Base-by-base conservation (phyloP, 2,113 vertebrate genomes). In the Nicator chloris region DNA sequence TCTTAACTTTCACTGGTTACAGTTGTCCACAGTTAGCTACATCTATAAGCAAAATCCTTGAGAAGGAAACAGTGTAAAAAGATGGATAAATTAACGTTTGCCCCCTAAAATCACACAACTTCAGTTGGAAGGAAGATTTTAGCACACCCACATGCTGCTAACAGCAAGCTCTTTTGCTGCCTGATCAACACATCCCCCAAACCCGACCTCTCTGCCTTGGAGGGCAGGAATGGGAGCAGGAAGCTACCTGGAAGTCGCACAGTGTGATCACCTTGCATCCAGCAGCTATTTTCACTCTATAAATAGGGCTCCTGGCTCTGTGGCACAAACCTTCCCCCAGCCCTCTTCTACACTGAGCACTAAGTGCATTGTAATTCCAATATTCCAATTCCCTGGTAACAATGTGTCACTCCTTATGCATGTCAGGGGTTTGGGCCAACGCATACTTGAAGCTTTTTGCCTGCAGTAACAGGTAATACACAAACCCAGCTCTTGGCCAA, bases 401-500 rank as follows among this genome's bases (percentile, higher is more conserved):
- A 77, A 22, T 23, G 54, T 59, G 91, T 64, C 80, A 84, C 37
- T 85, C 47, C 60, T 60, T 15, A 42, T 70, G 20, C 8, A 64
- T 7, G 4, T 84, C 91, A 94, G 50, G 44, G 66, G 53, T 75
- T 83, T 50, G 35, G 82, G 71, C 72, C 79, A 93, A 73, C 19
- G 45, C 19, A 23, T 18, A 73, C 79, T 77, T 33, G 35, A 80
- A 88, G 44, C 47, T 80, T 71, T 71, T 92, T 86, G 93, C 82
- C 85, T 90, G 79, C 79, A 95, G 92, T 78, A 90, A 66, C 75
- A 94, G 95, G 94, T 93, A 91, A 92, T 71, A 56, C 79, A 90
- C 33, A 91, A 82, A 79, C 31, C n/a, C 65, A 92, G 86, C 82
- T 83, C 82, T 50, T 60, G 85, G 90, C 71, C 78, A 80, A 37